These are phyloP conservation scores for Cheilosia grossa DNA, from an alignment of 2,888 invertebrate genomes.

Conservation along the genomic window DNA sequence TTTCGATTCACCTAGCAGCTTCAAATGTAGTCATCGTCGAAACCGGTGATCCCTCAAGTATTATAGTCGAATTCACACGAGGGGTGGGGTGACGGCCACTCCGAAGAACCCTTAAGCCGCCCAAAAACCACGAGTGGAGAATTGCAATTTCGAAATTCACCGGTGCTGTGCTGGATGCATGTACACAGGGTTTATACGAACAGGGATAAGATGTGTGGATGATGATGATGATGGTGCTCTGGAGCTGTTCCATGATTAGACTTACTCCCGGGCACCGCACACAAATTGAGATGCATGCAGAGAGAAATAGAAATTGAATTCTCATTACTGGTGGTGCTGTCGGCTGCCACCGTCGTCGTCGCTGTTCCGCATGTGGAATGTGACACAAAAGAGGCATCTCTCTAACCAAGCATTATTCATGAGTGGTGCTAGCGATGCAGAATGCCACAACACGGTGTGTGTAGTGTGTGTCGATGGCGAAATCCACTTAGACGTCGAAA, in stretches of 20 bases:
- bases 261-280: conserved; percentile 35
- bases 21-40: conserved; percentile 29
- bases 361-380: conserved; percentile 34
- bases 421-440: conserved; percentile 42
- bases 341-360: conserved; percentile 12
- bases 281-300: conserved; percentile 46
- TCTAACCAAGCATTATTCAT: conserved; percentile 35
- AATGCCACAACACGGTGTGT: conserved; percentile 28
- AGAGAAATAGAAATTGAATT: conserved; percentile 61
- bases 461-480: conserved; percentile 58
- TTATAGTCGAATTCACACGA: conserved; percentile 5
- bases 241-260: conserved; percentile 54
- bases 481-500: conserved; percentile 72
- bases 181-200: neutral
- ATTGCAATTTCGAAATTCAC: conserved; percentile 44
- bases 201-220: neutral
- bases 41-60: conserved; percentile 54
- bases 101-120: conserved; percentile 44
- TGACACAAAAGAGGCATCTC: conserved; percentile 68
- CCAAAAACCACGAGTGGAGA: conserved; percentile 62
- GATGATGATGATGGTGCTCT: conserved; percentile 44
- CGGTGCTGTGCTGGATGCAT: conserved; percentile 2
- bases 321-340: conserved; percentile 55
- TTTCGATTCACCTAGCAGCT: conserved; percentile 44
- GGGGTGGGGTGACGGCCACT: neutral